Conservation (phyloP, 2,888 invertebrate species). For the Xanthostigma xanthostigma region DNA sequence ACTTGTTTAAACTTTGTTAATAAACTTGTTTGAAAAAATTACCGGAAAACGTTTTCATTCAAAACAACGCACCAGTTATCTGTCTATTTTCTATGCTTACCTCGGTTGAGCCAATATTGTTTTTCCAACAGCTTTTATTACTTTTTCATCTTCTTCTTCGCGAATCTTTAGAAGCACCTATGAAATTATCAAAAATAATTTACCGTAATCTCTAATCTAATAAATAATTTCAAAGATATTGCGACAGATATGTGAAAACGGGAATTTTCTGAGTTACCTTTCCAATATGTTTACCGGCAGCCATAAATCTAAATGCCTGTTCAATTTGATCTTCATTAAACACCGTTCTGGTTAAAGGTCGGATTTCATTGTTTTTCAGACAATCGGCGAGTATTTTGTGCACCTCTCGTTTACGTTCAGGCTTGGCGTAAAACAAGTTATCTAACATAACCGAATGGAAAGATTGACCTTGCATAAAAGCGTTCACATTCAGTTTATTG, state of each 20-base stretch:
- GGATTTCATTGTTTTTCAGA: slow-evolving; percentile 46
- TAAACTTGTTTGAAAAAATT: too few relatives aligned
- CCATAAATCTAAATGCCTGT: slow-evolving; percentile 50
- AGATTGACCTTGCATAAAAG: slow-evolving; percentile 53
- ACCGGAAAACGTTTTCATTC: too few relatives aligned
- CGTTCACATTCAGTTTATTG: slow-evolving; percentile 43
- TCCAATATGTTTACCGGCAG: slow-evolving; percentile 64
- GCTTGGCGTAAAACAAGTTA: slow-evolving; percentile 37
- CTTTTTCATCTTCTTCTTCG: slow-evolving; percentile 22
- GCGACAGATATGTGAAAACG: slow-evolving; percentile 25
- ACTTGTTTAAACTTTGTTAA: too few relatives aligned
- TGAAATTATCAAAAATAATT: not conserved
- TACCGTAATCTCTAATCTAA: too few relatives aligned
- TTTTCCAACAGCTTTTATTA: slow-evolving; percentile 20
- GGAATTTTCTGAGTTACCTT: slow-evolving; percentile 47
- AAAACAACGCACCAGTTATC: too few relatives aligned
- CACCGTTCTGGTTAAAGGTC: slow-evolving; percentile 48
- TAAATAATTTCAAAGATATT: too few relatives aligned
- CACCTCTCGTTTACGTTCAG: slow-evolving; percentile 34
- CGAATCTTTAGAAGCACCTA: slow-evolving; percentile 28
- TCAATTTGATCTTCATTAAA: slow-evolving; percentile 53
- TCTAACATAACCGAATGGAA: slow-evolving; percentile 71
- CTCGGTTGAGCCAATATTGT: slow-evolving; percentile 30
- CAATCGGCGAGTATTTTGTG: slow-evolving; percentile 39
- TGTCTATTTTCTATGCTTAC: slow-evolving; percentile 11